phyloP scores from a whole-genome alignment of 2,888 invertebrate genomes.

The Caenorhabditis sp. region DNA sequence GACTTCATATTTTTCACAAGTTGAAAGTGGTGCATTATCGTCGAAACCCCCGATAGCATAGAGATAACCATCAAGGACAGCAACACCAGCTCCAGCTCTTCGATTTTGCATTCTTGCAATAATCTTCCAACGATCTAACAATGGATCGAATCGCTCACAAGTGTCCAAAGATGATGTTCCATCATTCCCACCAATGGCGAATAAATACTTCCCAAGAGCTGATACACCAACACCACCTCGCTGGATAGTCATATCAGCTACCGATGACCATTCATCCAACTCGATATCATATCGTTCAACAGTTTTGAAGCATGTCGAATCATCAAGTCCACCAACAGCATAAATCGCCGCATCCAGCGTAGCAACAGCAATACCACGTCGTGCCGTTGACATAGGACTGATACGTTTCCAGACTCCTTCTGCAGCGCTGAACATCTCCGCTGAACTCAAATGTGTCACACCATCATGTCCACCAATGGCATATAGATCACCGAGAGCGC shows the following conservation, averaged over 20 bases:
- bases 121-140: slow-evolving; percentile 73
- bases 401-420: slow-evolving; percentile 36
- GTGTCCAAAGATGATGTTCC: slow-evolving; percentile 73
- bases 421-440: slow-evolving; percentile 68
- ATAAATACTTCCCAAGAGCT: slow-evolving; percentile 71
- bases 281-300: slow-evolving; percentile 72
- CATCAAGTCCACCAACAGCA: slow-evolving; percentile 75
- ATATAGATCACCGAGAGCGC: slow-evolving; percentile 71
- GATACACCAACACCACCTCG: slow-evolving; percentile 74
- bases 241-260: slow-evolving; percentile 73
- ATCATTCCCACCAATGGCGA: slow-evolving; percentile 75
- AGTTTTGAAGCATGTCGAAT: slow-evolving; percentile 73
- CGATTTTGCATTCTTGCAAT: slow-evolving; percentile 73
- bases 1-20: slow-evolving; percentile 72
- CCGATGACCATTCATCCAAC: slow-evolving; percentile 73
- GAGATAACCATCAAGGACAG: slow-evolving; percentile 73
- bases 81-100: slow-evolving; percentile 74
- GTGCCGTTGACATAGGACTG: slow-evolving; percentile 56
- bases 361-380: slow-evolving; percentile 74
- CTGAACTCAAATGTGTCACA: slow-evolving; percentile 73
- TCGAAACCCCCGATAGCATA: slow-evolving; percentile 74
- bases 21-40: slow-evolving; percentile 73
- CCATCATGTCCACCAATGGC: slow-evolving; percentile 76
- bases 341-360: slow-evolving; percentile 74
- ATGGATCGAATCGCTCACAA: slow-evolving; percentile 74